Percentiles rank a stretch among this genome's conserved stretches.
These are phyloP conservation scores for Poecilia gillii DNA, from an alignment of 2,797 vertebrate species.

Conservation along the genomic window DNA sequence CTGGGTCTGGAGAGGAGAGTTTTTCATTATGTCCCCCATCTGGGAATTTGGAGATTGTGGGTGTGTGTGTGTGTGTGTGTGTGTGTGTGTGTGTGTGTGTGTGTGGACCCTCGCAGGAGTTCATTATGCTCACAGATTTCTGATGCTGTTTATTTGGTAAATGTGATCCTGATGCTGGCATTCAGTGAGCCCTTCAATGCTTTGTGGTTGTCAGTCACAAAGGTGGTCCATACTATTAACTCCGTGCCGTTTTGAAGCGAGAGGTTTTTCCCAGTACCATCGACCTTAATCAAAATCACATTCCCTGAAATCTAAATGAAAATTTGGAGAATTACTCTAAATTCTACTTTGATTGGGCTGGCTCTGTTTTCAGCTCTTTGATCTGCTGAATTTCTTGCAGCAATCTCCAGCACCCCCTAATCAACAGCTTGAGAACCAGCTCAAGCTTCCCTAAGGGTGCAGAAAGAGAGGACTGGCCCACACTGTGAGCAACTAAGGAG, in stretches of 20 bases:
- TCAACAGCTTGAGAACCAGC: slow-evolving; percentile 58
- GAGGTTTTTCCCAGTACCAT: slow-evolving; percentile 50
- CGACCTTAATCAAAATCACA: slow-evolving; percentile 68
- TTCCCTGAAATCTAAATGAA: slow-evolving; percentile 49
- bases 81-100: neutral
- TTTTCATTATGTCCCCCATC: slow-evolving; percentile 34
- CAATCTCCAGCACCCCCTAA: slow-evolving; percentile 63
- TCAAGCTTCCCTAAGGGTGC: slow-evolving; percentile 60
- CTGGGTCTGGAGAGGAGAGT: slow-evolving; percentile 18
- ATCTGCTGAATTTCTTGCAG: slow-evolving; percentile 55
- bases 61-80: neutral
- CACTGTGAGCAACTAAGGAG: slow-evolving; percentile 42
- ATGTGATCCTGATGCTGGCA: slow-evolving; percentile 47
- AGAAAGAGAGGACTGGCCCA: slow-evolving; percentile 48
- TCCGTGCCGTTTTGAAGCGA: slow-evolving; percentile 54
- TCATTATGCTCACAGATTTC: slow-evolving; percentile 34
- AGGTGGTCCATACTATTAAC: slow-evolving; percentile 59
- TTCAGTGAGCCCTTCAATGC: slow-evolving; percentile 28
- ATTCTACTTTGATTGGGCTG: slow-evolving; percentile 60
- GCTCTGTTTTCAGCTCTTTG: slow-evolving; percentile 56
- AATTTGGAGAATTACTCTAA: slow-evolving; percentile 53
- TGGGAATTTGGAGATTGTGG: slow-evolving; percentile 17
- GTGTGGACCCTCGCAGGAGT: slow-evolving; percentile 25
- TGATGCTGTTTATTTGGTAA: slow-evolving; percentile 54
- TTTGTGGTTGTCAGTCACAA: slow-evolving; percentile 65